Conservation (phyloP, 1,140 invertebrate species). For the Agrypnia vestita region DNA sequence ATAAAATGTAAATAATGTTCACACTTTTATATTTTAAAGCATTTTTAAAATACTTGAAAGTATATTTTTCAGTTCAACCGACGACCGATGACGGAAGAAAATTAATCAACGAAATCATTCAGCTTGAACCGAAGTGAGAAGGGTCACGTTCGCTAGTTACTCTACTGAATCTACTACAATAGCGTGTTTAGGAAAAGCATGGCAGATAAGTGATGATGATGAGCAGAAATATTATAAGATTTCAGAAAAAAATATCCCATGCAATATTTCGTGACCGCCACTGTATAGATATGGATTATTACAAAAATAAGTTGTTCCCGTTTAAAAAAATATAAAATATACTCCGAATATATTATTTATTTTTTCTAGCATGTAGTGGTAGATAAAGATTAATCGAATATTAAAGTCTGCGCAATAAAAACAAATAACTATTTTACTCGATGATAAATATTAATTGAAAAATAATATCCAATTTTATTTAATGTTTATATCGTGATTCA, state of each 20-base stretch:
- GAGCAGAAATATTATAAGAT: no score
- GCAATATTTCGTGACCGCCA: slow-evolving; percentile 19
- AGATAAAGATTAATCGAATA: slow-evolving; percentile 19
- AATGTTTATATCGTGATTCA: slow-evolving; percentile 52
- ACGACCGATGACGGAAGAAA: no score
- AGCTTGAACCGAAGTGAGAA: no score
- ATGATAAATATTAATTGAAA: slow-evolving; percentile 53
- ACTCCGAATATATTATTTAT: slow-evolving; percentile 3
- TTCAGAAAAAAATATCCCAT: background rate
- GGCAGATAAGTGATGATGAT: no score
- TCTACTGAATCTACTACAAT: no score
- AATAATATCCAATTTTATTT: slow-evolving; percentile 54
- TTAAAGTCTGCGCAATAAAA: slow-evolving; percentile 18
- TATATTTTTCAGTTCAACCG: no score
- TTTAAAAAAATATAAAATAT: background rate
- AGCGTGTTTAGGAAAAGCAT: no score
- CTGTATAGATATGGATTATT: background rate
- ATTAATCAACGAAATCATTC: no score
- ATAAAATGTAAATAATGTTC: no score
- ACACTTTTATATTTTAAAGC: no score
- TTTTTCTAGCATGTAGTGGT: background rate
- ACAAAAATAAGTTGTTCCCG: background rate
- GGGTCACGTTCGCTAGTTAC: no score
- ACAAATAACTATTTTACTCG: slow-evolving; percentile 7
- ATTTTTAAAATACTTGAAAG: no score